Evolutionary conservation across 1,140 invertebrate species (phyloP), one percentile per base, ranked within the genome.

Genomic region (Alviniconcha marisindica): DNA sequence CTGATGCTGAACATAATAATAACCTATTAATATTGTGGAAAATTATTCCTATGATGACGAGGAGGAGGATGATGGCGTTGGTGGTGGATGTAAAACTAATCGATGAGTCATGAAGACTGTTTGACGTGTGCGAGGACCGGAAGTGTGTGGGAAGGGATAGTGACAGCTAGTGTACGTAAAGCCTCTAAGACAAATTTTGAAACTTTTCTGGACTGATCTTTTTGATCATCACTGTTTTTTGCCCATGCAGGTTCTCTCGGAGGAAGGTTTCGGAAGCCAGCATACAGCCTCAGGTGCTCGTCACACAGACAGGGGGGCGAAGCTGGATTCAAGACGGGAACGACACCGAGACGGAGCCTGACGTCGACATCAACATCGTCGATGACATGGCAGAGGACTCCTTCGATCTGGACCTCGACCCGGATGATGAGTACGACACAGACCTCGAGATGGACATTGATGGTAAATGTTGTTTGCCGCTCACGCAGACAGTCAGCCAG

Each of bases 401-500:
- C 36, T 73, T 48, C n/a, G 60, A 71, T 10, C n/a, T 54, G 80
- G 80, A 73, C 36, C 42, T 31, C 2, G 40, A 44, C 21, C 44
- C 80, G 48, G 89, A 87, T 48, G 87, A 83, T 15, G 89, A 90
- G 60, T 90, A 90, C 77, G 89, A 90, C 69, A 90, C 89, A 31
- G 89, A 90, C 79, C 79, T 90, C 0, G 89, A 90, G 77, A 87
- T 90, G 86, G 88, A 90, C 74, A 88, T 87, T 83, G 89, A 89
- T 21, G 83, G 89, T 90, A 76, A 80, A 76, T 80, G 14, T n/a
- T n/a, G n/a, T n/a, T n/a, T n/a, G n/a, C n/a, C n/a, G n/a, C n/a
- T n/a, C n/a, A n/a, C n/a, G n/a, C n/a, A n/a, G n/a, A n/a, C n/a
- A n/a, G n/a, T n/a, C n/a, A n/a, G n/a, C n/a, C n/a, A n/a, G n/a